Conservation (phyloP, 2,888 invertebrate species). For the Candidula unifasciata region DNA sequence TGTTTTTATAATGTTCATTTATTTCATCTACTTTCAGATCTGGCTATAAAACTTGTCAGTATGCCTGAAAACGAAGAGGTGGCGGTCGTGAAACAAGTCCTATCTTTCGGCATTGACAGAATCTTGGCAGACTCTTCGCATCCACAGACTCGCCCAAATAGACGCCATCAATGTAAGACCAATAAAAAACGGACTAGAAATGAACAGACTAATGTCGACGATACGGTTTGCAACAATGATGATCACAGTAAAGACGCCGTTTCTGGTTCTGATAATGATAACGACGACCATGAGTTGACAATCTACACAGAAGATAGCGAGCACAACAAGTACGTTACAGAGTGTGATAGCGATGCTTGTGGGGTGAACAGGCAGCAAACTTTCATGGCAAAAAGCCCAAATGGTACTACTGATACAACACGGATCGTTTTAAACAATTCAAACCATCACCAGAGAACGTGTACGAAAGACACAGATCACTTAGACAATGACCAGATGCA, state of each 20-base stretch:
- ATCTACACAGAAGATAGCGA: neutral
- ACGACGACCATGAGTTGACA: neutral
- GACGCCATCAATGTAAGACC: neutral
- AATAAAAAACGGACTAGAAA: neutral
- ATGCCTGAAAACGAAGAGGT: slow-evolving; percentile 10
- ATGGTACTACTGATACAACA: no score
- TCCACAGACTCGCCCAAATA: neutral
- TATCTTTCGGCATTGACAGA: slow-evolving; percentile 70
- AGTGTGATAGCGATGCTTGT: neutral
- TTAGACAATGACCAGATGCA: neutral
- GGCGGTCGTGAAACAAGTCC: slow-evolving; percentile 1
- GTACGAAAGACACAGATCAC: neutral
- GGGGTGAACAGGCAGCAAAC: neutral
- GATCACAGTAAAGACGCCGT: neutral
- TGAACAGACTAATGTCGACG: neutral
- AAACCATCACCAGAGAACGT: neutral
- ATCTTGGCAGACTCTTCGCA: slow-evolving; percentile 59
- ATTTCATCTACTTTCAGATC: neutral
- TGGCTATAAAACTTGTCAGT: neutral
- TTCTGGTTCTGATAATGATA: neutral
- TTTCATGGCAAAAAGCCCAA: neutral
- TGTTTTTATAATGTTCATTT: neutral
- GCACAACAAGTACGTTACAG: neutral
- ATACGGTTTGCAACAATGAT: neutral
- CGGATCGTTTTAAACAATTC: no score